Percentiles rank a stretch among this genome's conserved stretches.
These are phyloP conservation scores for Gulo gulo DNA, from an alignment of 2,113 vertebrate genomes.

Conservation along the genomic window DNA sequence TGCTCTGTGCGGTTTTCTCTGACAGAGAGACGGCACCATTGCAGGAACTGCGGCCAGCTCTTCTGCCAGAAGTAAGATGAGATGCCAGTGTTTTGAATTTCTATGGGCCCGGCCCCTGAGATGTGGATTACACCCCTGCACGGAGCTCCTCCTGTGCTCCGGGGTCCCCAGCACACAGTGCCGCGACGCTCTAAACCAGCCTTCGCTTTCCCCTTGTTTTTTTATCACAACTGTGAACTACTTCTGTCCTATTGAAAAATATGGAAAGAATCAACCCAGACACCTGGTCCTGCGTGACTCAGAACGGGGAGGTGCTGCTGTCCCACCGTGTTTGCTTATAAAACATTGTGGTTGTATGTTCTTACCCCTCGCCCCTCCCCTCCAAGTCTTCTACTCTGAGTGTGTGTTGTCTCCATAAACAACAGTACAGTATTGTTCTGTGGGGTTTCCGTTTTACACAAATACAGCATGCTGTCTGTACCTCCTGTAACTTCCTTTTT, in stretches of 20 bases:
- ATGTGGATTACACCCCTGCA: not conserved
- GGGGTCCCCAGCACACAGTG: not conserved
- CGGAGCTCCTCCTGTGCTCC: not conserved
- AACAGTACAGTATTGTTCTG: not conserved
- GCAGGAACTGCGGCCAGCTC: conserved; percentile 98
- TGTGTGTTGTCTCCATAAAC: not conserved
- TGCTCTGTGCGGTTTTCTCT: conserved; percentile 95
- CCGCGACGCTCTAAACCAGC: fast-evolving
- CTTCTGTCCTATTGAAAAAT: not conserved
- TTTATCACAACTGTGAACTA: not conserved
- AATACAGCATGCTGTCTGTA: not conserved
- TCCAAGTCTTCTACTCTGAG: not conserved
- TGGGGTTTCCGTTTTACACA: not conserved
- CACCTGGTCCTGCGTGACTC: not conserved
- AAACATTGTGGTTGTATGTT: too few relatives aligned
- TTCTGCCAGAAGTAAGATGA: conserved; percentile 97
- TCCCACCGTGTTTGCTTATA: fast-evolving
- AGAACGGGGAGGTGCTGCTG: not conserved
- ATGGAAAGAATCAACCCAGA: not conserved
- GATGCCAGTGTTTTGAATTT: not conserved
- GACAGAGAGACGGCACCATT: conserved; percentile 96
- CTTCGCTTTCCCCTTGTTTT: not conserved
- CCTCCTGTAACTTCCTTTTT: not conserved
- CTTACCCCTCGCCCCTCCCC: fast-evolving
- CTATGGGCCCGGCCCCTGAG: not conserved